Evolutionary conservation across 1,140 invertebrate genomes (phyloP).

Genomic region (Magallana ariakensis): DNA sequence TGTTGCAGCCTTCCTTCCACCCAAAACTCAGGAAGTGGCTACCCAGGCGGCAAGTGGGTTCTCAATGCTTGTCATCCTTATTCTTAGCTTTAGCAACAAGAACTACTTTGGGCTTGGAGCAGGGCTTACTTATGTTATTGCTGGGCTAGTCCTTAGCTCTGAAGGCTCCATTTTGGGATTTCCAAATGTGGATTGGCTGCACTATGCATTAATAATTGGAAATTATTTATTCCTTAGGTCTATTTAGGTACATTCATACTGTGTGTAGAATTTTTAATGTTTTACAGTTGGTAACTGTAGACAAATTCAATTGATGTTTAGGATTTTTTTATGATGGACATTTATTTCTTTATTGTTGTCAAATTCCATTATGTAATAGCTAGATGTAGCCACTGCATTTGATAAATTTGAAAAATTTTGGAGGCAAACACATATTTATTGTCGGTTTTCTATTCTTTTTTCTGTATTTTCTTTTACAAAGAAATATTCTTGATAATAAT

Average conservation of each 20-base stretch:
- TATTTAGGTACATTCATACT: background rate
- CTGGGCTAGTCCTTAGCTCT: constrained; percentile 59
- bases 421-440: too few relatives aligned
- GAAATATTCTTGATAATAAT: too few relatives aligned
- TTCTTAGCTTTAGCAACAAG: constrained; percentile 51
- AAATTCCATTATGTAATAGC: too few relatives aligned
- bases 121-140: constrained; percentile 59
- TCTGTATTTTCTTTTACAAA: too few relatives aligned
- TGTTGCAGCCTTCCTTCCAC: constrained; percentile 53
- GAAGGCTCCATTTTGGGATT: constrained; percentile 63
- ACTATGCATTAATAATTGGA: constrained; percentile 64
- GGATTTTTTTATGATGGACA: too few relatives aligned
- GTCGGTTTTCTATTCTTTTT: too few relatives aligned
- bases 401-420: too few relatives aligned
- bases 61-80: constrained; percentile 65
- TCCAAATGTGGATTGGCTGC: constrained; percentile 66
- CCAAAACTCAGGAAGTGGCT: constrained; percentile 46
- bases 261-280: too few relatives aligned
- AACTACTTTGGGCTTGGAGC: constrained; percentile 65
- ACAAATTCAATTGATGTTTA: too few relatives aligned
- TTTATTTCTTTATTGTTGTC: too few relatives aligned
- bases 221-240: constrained; percentile 65
- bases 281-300: too few relatives aligned
- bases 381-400: too few relatives aligned
- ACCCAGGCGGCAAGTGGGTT: constrained; percentile 65